A percentile compares a stretch with the other conserved stretches of the same genome.
phyloP scores from a whole-genome alignment of 35 echinoderm and acorn worm genomes.

The Amphiura filiformis region DNA sequence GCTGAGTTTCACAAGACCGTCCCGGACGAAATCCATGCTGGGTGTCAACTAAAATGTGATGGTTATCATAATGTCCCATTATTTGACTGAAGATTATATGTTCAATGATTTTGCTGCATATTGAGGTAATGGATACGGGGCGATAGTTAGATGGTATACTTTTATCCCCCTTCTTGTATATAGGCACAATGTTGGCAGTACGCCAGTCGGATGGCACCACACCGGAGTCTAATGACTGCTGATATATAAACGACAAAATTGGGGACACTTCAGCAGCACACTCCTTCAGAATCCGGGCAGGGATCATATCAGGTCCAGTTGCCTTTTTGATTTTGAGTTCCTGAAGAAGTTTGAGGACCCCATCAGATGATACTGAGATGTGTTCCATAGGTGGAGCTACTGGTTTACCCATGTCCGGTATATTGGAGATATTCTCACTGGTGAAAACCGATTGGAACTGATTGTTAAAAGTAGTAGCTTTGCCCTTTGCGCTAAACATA shows the following conservation, averaged over 20 bases:
- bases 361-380: not conserved
- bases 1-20: too few species aligned
- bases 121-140: too few species aligned
- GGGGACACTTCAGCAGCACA: not conserved
- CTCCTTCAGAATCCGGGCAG: not conserved
- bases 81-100: not conserved
- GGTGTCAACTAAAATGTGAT: not conserved
- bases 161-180: too few species aligned
- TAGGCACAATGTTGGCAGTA: not conserved
- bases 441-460: constrained; percentile 52
- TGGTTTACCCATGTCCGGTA: not conserved
- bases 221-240: not conserved
- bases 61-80: not conserved
- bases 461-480: constrained; percentile 22
- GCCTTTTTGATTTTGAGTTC: not conserved
- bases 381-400: not conserved
- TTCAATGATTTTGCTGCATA: not conserved
- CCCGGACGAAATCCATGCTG: not conserved
- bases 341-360: not conserved
- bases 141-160: too few species aligned
- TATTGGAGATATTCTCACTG: not conserved
- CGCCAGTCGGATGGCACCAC: not conserved
- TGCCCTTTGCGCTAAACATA: constrained; percentile 7
- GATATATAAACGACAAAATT: not conserved
- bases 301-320: too few species aligned